phyloP scores from a whole-genome alignment of 2,888 invertebrate genomes.

The Ganaspis brasiliensis region DNA sequence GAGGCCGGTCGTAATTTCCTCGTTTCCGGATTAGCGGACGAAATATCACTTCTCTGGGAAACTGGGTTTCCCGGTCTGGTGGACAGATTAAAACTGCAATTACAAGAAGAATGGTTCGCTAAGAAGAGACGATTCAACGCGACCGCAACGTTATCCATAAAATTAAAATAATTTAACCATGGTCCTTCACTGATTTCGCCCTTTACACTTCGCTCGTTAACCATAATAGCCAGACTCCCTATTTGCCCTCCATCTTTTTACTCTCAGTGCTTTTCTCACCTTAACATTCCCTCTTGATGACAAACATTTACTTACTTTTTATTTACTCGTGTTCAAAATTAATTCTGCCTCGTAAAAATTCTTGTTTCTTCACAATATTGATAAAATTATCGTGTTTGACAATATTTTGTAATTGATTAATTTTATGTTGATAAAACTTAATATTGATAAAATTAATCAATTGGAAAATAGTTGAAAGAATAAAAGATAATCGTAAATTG shows the following conservation, averaged over 20 bases:
- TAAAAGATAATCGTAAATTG: no score
- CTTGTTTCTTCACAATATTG: no score
- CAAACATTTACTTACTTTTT: neutral
- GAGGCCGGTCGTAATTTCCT: conserved; percentile 32
- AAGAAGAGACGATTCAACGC: conserved; percentile 68
- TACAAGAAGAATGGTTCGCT: conserved; percentile 71
- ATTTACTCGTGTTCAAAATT: no score
- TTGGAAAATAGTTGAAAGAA: no score
- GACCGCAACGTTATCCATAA: conserved; percentile 62
- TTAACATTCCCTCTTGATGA: neutral
- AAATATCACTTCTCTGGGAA: conserved; percentile 55
- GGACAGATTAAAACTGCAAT: conserved; percentile 75
- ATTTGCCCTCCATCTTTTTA: neutral
- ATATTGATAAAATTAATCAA: no score
- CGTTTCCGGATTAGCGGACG: conserved; percentile 53
- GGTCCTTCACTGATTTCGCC: conserved; percentile 52
- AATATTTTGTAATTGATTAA: no score
- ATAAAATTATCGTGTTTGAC: no score
- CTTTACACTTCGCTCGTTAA: conserved; percentile 26
- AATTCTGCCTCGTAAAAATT: no score
- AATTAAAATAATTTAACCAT: conserved; percentile 72
- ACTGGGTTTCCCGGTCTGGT: conserved; percentile 65
- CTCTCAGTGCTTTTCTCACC: neutral
- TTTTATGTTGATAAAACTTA: no score
- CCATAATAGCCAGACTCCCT: neutral